These are phyloP conservation scores for Muscidifurax raptorellus DNA, from an alignment of 1,140 invertebrate species.

Conservation along the genomic window DNA sequence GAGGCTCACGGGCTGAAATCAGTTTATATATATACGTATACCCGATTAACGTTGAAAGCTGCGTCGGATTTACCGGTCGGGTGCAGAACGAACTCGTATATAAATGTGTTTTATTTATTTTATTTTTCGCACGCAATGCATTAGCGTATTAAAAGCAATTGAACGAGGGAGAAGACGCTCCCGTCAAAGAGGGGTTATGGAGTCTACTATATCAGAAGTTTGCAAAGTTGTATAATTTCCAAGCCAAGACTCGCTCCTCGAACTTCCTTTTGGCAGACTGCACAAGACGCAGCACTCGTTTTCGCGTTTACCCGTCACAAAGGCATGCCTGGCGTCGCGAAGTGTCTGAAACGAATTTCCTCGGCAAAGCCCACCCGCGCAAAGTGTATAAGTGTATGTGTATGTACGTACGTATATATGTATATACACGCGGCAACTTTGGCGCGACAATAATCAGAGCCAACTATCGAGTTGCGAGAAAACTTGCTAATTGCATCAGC, in stretches of 20 bases:
- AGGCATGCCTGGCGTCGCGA: neutral
- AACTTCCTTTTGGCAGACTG: neutral
- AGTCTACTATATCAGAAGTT: no score
- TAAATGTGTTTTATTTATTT: no score
- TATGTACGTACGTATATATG: neutral
- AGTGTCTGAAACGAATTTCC: conserved; percentile 27
- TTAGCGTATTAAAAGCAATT: neutral
- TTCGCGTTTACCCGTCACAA: conserved; percentile 18
- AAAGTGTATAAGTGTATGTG: neutral
- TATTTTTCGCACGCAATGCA: no score
- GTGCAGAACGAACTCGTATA: no score
- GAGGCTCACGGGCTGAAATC: neutral
- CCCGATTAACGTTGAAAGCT: neutral
- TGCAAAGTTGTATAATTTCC: conserved; percentile 26
- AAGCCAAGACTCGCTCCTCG: neutral
- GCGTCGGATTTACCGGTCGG: neutral
- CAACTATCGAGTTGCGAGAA: neutral
- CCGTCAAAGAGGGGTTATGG: no score
- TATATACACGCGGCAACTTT: no score
- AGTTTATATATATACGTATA: neutral
- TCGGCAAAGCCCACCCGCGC: neutral
- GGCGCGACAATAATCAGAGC: neutral
- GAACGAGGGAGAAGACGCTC: neutral
- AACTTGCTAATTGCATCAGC: neutral
- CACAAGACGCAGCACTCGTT: conserved; percentile 34